A percentile compares a stretch with the other conserved stretches of the same genome.
Conservation (phyloP, 2,797 vertebrate species). For the Heteromormyrus szaboi region DNA sequence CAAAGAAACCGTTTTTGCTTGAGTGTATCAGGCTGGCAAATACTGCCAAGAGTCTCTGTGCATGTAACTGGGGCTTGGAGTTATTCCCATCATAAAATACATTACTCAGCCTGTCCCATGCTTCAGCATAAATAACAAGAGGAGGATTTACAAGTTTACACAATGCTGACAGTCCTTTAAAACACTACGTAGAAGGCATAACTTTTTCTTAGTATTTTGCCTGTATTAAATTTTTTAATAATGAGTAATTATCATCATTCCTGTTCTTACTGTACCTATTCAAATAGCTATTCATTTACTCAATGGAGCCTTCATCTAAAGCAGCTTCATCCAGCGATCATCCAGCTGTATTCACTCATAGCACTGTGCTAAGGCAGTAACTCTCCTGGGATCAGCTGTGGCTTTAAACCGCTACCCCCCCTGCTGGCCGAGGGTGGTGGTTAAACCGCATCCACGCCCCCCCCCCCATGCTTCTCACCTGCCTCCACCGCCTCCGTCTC, state of each 20-base stretch:
- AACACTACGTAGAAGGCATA: background rate
- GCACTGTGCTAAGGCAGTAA: background rate
- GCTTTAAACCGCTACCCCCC: background rate
- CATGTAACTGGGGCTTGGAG: background rate
- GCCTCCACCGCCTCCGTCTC: constrained; percentile 75
- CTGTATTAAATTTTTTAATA: background rate
- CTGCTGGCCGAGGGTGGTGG: background rate
- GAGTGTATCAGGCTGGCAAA: background rate
- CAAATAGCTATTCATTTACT: background rate
- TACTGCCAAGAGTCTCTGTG: background rate
- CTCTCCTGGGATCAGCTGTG: background rate
- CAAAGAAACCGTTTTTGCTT: background rate
- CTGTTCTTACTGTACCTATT: background rate
- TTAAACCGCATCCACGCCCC: background rate
- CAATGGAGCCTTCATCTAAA: background rate
- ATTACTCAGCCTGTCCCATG: background rate
- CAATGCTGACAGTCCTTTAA: background rate
- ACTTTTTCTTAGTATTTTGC: background rate
- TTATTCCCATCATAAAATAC: background rate
- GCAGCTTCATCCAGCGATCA: background rate
- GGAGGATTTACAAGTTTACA: background rate
- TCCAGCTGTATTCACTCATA: background rate
- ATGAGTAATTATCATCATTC: background rate
- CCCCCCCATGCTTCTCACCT: constrained; percentile 49
- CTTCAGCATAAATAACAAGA: background rate